Evolutionary conservation across 2,888 invertebrate genomes (phyloP), one percentile per base, ranked within the genome.

Genomic region (Amblyteles armatorius): DNA sequence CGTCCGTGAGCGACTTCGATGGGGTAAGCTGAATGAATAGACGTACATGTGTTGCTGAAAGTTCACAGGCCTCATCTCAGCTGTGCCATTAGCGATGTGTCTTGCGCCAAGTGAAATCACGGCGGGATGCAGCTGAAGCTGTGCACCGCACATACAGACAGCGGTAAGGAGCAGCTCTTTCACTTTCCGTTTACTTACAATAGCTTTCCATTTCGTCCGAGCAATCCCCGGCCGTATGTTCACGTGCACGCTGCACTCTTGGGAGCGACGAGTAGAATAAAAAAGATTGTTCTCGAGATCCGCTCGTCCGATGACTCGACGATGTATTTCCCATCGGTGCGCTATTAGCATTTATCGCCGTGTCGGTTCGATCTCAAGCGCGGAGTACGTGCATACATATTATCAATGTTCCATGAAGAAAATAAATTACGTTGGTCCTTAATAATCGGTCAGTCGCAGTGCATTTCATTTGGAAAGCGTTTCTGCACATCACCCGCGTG

Each of bases 161-260:
- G 40, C 13, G 5, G 33, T 19, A 36, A 44, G 36, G 52, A 78
- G 44, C 57, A 48, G 60, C 82, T 89, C 90, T 91, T 91, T 91
- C 90, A 91, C 91, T 91, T 89, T 90, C 88, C 85, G 86, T 86
- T 87, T 81, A 86, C 71, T 48, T 52, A 69, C 83, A 81, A 72
- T 85, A 36, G 82, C 91, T 91, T 91, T 91, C 91, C 90, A 88
- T 90, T 88, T 90, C 87, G 71, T 79, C 65, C 84, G 79, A 86
- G 86, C 84, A 69, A 77, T 79, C 69, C 87, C 83, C 22, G 26
- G 29, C 26, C 84, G 83, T 85, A 87, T 81, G 63, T 77, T 68
- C 60, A n/a, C 44, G 78, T 63, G 79, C 85, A 69, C 60, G 36
- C 40, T 73, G 67, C 77, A 55, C 40, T 50, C 36, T n/a, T 22